Base-by-base conservation (phyloP, 2,888 invertebrate species). In the Bruchidius siliquastri region DNA sequence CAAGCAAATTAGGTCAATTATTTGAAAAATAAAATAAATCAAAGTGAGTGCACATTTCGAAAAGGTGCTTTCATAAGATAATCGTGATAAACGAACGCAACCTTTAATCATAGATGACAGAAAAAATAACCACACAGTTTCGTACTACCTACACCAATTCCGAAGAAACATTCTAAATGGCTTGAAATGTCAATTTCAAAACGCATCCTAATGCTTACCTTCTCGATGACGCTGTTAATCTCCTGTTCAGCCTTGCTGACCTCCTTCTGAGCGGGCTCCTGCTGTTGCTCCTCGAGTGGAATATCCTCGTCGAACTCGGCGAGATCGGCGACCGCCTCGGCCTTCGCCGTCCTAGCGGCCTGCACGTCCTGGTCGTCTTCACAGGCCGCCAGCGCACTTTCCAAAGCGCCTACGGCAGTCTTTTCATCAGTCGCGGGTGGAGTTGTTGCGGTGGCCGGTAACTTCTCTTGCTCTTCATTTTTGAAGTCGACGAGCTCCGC, bases 271-370 rank as follows among this genome's bases (percentile, higher is more conserved):
- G 49, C 18, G 0, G 88, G 86, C 71, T 81, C 80, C 26, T 74
- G 77, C 76, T 89, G 90, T 73, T 94, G 94, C 74, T 94, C 94
- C 10, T 68, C 68, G 79, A 96, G 89, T 70, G 97, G 97, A 87
- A 96, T 94, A 82, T 92, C 94, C 88, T 98, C 98, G 88, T 98
- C 98, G 88, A 98, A 98, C 88, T 98, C 98, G 0, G 96, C 97
- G 78, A 97, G 89, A 86, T 96, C 96, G 20, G 94, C 94, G 77
- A 93, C 93, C 67, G 92, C 95, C 88, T 98, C 98, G 3, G 95
- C 96, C 82, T 94, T 94, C 2, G 97, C 97, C 0, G 93, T 94
- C 82, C 91, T 91, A 0, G 97, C 96, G 10, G 98, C 98, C 80
- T 93, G 92, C 21, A 96, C 97, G 88, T 98, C 98, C 74, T 94